Evolutionary conservation across 2,113 vertebrate species (phyloP), one percentile per base, ranked within the genome.

Genomic region (Bubo scandiacus): DNA sequence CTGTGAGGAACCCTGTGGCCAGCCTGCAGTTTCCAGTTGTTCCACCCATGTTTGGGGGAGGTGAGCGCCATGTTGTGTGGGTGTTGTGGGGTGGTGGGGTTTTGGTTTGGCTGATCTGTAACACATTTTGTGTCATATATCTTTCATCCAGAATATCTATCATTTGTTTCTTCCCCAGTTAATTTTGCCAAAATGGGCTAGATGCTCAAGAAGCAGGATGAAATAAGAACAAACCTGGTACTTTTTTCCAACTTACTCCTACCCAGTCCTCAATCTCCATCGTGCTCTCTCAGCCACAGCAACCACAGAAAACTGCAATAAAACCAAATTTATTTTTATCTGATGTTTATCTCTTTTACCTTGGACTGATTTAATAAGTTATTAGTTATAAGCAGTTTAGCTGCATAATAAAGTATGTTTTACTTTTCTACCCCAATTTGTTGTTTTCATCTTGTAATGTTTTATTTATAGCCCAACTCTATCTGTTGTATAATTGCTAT

Each of bases 11-110:
- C 20, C 16, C n/a, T 8, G 9, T 27, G 65, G 23, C 26, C 14
- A 16, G 40, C 51, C 43, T 40, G 32, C 2, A 0, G 7, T 57
- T 67, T 62, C 29, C 1, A 3, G 8, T 43, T 0, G 0, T 32
- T 42, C 7, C 22, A 5, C 2, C 8, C 1, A 0, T 4, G 1
- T 68, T 11, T 43, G 22, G 15, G 26, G 32, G 19, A 18, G 49
- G 18, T 26, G 66, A 63, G 16, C 8, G 2, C 58, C 4, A 2
- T 16, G 8, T 40, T 66, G 5, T 1, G 8, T 1, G 5, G 10
- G 20, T 40, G 29, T 68, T 3, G 3, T 22, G 21, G 30, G 16
- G 8, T 8, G 13, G 17, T 42, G 11, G 20, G 45, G 6, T 20
- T 47, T 81, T 65, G 51, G 42, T 59, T 52, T 89, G 45, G 15